Percentiles rank a stretch among this genome's conserved stretches.
Conservation (phyloP, 2,888 invertebrate species). For the Drosophila subquinaria region DNA sequence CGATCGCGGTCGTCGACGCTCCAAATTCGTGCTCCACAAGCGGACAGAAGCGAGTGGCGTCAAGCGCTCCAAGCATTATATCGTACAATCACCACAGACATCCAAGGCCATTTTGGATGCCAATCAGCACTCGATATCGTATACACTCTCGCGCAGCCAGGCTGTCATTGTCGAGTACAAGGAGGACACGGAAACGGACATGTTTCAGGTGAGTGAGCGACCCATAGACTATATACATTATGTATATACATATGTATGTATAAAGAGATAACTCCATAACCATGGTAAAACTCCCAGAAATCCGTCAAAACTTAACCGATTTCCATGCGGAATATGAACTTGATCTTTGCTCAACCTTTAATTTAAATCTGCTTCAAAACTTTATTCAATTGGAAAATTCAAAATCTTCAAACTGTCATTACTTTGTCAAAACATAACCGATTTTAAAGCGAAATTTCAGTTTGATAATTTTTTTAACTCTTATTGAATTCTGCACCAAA, state of each 20-base stretch:
- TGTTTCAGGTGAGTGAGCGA: conserved; percentile 96
- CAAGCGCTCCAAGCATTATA: conserved; percentile 97
- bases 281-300: no score
- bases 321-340: no score
- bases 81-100: conserved; percentile 97
- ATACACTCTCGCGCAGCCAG: conserved; percentile 97
- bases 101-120: conserved; percentile 97
- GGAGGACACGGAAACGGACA: conserved; percentile 97
- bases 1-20: conserved; percentile 96
- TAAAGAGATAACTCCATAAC: no score
- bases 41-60: conserved; percentile 96
- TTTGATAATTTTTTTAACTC: no score
- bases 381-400: no score
- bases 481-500: no score
- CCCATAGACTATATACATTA: no score
- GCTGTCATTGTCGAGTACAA: conserved; percentile 99
- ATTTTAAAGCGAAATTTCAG: not conserved
- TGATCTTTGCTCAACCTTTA: no score
- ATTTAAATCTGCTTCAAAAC: no score
- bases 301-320: no score
- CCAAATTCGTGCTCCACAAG: conserved; percentile 96
- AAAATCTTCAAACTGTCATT: not conserved
- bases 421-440: not conserved
- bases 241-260: no score
- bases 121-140: conserved; percentile 98